Evolutionary conservation across 2,797 vertebrate genomes (phyloP).

Genomic region (Cryptoblepharus egeriae): DNA sequence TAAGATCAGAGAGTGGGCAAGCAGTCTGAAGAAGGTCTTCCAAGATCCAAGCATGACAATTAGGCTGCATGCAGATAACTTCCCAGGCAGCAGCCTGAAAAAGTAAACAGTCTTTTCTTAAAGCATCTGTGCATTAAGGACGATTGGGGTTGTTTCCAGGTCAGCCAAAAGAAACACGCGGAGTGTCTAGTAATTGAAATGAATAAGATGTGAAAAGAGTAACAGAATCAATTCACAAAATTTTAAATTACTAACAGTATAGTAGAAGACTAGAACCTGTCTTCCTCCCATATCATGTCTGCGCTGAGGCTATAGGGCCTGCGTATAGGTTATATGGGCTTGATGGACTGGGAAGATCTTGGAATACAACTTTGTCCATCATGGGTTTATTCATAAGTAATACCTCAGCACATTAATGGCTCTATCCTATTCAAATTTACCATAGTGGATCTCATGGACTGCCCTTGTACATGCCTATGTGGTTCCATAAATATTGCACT

Average conservation of each 20-base stretch:
- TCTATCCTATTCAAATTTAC: no score
- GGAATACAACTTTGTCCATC: neutral
- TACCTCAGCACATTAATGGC: neutral
- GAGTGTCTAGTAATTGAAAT: neutral
- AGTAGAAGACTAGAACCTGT: neutral
- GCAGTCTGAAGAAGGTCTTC: neutral
- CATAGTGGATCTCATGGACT: no score
- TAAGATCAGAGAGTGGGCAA: neutral
- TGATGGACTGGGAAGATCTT: neutral
- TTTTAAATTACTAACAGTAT: neutral
- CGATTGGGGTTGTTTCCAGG: neutral
- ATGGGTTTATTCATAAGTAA: neutral
- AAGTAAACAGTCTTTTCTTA: conserved; percentile 5
- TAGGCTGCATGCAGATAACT: neutral
- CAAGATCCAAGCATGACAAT: neutral
- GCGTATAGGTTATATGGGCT: no score
- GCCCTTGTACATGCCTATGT: no score
- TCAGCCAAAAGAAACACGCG: conserved; percentile 1
- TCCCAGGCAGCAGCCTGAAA: neutral
- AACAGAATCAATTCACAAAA: neutral
- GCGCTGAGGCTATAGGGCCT: neutral
- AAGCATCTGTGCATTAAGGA: neutral
- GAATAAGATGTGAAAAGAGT: neutral
- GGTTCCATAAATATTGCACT: no score
- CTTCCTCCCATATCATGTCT: neutral